Percentiles rank a stretch among this genome's conserved stretches.
phyloP scores from a whole-genome alignment of 1,140 invertebrate species.

The Zaprionus lachaisei region DNA sequence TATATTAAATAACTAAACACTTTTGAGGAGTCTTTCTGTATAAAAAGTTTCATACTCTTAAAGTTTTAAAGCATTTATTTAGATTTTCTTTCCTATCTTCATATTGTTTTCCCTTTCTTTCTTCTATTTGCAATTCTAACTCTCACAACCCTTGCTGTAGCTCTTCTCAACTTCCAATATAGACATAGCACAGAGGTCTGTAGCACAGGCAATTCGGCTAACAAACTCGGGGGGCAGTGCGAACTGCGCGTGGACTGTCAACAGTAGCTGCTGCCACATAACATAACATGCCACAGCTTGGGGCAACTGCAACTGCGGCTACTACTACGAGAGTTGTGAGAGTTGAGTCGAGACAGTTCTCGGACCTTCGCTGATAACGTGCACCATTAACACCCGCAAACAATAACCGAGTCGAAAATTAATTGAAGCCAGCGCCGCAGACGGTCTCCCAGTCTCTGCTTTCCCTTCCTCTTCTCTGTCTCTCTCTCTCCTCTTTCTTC shows the following conservation, averaged over 20 bases:
- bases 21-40: no score
- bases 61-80: no score
- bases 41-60: no score
- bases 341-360: slow-evolving; percentile 3
- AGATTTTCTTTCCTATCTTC: background rate
- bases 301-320: slow-evolving; percentile 13
- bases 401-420: slow-evolving; percentile 68
- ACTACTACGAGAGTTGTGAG: background rate
- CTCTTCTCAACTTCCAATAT: no score
- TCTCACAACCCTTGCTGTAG: background rate
- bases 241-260: slow-evolving; percentile 21
- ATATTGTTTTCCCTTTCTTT: background rate
- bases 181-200: no score
- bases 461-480: background rate
- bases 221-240: background rate
- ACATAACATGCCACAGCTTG: slow-evolving; percentile 33
- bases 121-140: background rate
- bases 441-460: slow-evolving; percentile 17
- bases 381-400: slow-evolving; percentile 57
- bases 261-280: slow-evolving; percentile 43
- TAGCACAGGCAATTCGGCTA: background rate
- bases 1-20: no score
- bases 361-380: slow-evolving; percentile 32
- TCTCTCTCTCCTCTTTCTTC: background rate
- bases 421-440: slow-evolving; percentile 61